Evolutionary conservation across 2,888 invertebrate species (phyloP), one percentile per base, ranked within the genome.

Genomic region (Magallana nippona): DNA sequence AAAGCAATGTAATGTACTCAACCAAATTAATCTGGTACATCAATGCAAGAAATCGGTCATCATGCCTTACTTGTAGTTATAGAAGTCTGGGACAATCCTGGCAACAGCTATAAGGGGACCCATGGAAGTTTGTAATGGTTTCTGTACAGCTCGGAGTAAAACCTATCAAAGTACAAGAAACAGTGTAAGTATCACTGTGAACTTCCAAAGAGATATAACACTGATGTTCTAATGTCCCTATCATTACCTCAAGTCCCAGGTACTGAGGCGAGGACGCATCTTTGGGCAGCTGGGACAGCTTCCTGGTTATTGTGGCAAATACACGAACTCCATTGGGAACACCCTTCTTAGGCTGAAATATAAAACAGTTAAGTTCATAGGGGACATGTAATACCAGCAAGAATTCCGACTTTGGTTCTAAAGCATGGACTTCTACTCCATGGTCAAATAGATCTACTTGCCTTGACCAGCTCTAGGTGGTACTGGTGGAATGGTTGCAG

Each of bases 401-500:
- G 44, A 8, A 44, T 44, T 44, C 44, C 8, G 44, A 8, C 8
- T 8, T 5, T 44, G 44, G 44, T 8, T 44, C 44, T 44, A 44
- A 3, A 44, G 8, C 8, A 0, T 8, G 44, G 44, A 44, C 44
- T 44, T 44, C 8, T 44, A 44, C 44, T 44, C 44, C 8, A 44
- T 60, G 60, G 19, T 60, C 60, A 19, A 17, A 11, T 10, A 62
- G 27, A 71, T 22, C 32, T 71, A 27, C 56, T 55, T 87, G 93
- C 93, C 90, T 89, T 88, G 82, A 91, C 90, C 62, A 93, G 87
- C 83, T 94, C 93, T 84, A 93, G 77, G 85, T 94, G 93, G 82
- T 94, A 93, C 84, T 93, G 93, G 85, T 94, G 92, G 83, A 93
- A 94, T 27, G 94, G 93, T 56, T 90, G 87, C 3, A 94, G 89